Conservation (phyloP, 1,140 invertebrate species). For the Stegodyphus mimosarum region DNA sequence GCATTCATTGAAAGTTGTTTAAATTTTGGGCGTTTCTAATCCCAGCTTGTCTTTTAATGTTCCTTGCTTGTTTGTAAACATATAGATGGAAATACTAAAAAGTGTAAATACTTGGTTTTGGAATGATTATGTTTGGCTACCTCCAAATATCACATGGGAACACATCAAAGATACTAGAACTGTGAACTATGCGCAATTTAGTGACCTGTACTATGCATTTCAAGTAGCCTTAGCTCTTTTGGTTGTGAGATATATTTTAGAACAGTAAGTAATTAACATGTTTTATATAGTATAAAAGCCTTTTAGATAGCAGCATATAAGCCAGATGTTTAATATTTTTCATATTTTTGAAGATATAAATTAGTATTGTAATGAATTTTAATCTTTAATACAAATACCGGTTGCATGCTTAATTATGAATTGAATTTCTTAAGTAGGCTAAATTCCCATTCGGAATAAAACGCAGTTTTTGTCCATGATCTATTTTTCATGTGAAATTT, state of each 20-base stretch:
- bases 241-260: conserved; percentile 79
- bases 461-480: too few species aligned
- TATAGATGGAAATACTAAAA: conserved; percentile 49
- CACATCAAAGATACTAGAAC: conserved; percentile 82
- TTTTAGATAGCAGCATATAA: too few species aligned
- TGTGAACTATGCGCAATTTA: conserved; percentile 83
- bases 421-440: too few species aligned
- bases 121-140: conserved; percentile 86
- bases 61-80: conserved; percentile 22
- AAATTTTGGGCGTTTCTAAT: conserved; percentile 53
- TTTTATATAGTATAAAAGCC: too few species aligned
- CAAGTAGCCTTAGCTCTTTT: conserved; percentile 82
- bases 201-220: conserved; percentile 84
- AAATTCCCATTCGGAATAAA: too few species aligned
- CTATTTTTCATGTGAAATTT: too few species aligned
- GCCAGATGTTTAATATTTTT: too few species aligned
- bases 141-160: conserved; percentile 89
- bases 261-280: conserved; percentile 76
- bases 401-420: too few species aligned
- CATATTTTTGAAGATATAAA: too few species aligned
- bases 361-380: too few species aligned
- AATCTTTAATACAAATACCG: too few species aligned
- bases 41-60: conserved; percentile 43
- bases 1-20: conserved; percentile 31
- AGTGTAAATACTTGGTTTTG: conserved; percentile 74